Conservation (phyloP, 2,888 invertebrate species). For the Ennomos fuscantarius region DNA sequence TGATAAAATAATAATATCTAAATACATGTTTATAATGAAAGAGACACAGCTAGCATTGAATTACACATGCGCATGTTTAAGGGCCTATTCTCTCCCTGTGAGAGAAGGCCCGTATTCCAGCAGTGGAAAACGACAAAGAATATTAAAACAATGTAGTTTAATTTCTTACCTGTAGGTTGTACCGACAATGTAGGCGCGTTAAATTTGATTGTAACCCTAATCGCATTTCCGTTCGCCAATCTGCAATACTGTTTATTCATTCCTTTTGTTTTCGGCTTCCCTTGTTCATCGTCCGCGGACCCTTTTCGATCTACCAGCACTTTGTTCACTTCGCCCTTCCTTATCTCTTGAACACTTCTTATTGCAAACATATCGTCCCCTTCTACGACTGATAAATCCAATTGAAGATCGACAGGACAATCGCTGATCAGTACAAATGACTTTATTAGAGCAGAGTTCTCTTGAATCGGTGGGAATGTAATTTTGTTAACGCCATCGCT, state of each 20-base stretch:
- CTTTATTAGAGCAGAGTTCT: slow-evolving; percentile 55
- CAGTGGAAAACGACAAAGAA: too few relatives aligned
- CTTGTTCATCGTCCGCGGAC: slow-evolving; percentile 49
- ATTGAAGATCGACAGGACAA: slow-evolving; percentile 67
- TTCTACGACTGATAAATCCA: slow-evolving; percentile 63
- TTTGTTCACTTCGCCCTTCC: slow-evolving; percentile 68
- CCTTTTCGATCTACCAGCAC: slow-evolving; percentile 62
- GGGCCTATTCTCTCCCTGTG: too few relatives aligned
- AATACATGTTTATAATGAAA: too few relatives aligned
- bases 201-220: slow-evolving; percentile 66
- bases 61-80: too few relatives aligned
- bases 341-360: slow-evolving; percentile 71
- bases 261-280: slow-evolving; percentile 57
- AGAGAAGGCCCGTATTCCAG: too few relatives aligned
- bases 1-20: too few relatives aligned
- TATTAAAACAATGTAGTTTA: too few relatives aligned
- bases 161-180: slow-evolving; percentile 56
- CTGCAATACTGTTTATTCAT: slow-evolving; percentile 69
- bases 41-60: too few relatives aligned
- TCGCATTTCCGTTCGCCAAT: slow-evolving; percentile 68
- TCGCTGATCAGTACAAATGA: slow-evolving; percentile 72
- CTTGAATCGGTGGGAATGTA: slow-evolving; percentile 62
- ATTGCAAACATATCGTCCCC: slow-evolving; percentile 66
- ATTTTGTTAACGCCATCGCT: slow-evolving; percentile 70
- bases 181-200: slow-evolving; percentile 65